Conservation (phyloP, 2,113 vertebrate genomes). For the Alligator mississippiensis region DNA sequence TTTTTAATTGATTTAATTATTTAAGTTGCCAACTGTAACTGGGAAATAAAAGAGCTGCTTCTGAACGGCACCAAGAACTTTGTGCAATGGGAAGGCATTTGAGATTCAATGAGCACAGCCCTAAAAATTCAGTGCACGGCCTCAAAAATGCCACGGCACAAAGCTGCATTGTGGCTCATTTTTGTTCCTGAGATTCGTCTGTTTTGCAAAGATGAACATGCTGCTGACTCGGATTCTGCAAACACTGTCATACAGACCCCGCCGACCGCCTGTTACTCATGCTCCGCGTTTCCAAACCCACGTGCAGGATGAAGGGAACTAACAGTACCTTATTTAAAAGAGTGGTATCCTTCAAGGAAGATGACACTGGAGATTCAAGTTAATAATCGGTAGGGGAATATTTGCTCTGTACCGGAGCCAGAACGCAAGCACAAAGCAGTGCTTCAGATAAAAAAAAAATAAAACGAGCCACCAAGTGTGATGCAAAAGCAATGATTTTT, state of each 20-base stretch:
- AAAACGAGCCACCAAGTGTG: not conserved
- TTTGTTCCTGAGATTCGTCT: not conserved
- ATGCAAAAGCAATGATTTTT: not conserved
- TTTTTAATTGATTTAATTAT: no score
- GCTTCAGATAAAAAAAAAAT: not conserved
- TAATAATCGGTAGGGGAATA: not conserved
- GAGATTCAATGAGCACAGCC: fast-evolving
- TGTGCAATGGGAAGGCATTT: not conserved
- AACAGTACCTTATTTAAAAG: not conserved
- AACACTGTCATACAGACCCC: not conserved
- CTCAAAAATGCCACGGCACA: not conserved
- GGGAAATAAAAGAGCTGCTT: not conserved
- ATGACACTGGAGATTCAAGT: fast-evolving
- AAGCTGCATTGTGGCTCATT: not conserved
- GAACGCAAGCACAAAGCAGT: not conserved
- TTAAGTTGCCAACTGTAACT: not conserved
- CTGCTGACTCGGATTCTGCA: not conserved
- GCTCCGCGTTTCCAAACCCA: not conserved
- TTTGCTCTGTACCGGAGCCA: not conserved
- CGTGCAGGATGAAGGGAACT: not conserved
- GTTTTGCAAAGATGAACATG: not conserved
- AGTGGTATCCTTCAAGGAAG: not conserved
- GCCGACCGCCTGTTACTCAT: not conserved
- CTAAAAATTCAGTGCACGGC: fast-evolving
- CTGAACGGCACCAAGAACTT: not conserved